phyloP scores from a whole-genome alignment of 2,797 vertebrate genomes.

The Leptatherina wallacei region DNA sequence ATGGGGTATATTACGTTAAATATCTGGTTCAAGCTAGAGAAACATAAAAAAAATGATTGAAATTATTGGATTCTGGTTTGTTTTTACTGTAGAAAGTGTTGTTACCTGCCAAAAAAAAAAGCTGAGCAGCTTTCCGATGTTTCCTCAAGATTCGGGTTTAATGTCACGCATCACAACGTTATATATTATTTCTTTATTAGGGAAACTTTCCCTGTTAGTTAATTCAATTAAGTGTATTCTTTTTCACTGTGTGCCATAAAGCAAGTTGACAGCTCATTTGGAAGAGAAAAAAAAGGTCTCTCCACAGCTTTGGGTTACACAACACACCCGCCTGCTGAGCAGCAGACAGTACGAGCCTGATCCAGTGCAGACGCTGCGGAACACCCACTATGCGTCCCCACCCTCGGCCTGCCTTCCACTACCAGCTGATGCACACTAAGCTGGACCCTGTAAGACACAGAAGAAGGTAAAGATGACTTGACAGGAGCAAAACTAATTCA shows the following conservation, averaged over 20 bases:
- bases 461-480: conserved; percentile 22
- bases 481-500: background rate
- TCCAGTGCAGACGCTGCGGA: conserved; percentile 59
- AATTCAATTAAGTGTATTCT: conserved; percentile 53
- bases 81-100: background rate
- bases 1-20: conserved; percentile 29
- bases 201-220: conserved; percentile 63
- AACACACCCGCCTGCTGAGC: conserved; percentile 47
- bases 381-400: conserved; percentile 65
- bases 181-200: conserved; percentile 34
- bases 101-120: background rate
- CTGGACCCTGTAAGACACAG: background rate
- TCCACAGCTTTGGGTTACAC: conserved; percentile 70
- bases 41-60: background rate
- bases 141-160: background rate
- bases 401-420: conserved; percentile 33
- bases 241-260: conserved; percentile 25
- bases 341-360: conserved; percentile 40
- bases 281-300: conserved; percentile 33
- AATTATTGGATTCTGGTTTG: background rate
- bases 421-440: conserved; percentile 41
- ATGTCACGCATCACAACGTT: background rate
- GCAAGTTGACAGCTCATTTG: conserved; percentile 63
- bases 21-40: background rate
- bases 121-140: background rate